A percentile compares a stretch with the other conserved stretches of the same genome.
phyloP scores from a whole-genome alignment of 2,797 vertebrate genomes.

The Australoheros facetus region DNA sequence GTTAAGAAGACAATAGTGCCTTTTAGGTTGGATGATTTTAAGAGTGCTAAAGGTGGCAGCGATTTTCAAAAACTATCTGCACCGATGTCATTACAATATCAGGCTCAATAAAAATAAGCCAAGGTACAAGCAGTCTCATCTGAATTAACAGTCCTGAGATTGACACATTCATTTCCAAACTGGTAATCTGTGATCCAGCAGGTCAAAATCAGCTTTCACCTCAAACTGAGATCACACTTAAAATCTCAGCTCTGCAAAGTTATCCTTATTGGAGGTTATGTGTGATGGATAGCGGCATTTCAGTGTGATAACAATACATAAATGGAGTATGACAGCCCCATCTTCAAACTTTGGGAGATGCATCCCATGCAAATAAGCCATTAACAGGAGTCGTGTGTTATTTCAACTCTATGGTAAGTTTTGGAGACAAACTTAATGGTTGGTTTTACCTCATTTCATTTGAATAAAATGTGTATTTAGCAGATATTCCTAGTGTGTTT shows the following conservation, averaged over 20 bases:
- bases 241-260: slow-evolving; percentile 21
- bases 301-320: slow-evolving; percentile 49
- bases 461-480: neutral
- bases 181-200: neutral
- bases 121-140: neutral
- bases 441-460: neutral
- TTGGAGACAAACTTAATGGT: neutral
- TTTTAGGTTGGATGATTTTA: neutral
- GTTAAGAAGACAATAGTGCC: neutral
- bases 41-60: neutral
- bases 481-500: neutral
- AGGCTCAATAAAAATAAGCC: neutral
- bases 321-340: slow-evolving; percentile 48
- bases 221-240: slow-evolving; percentile 27
- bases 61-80: neutral
- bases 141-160: slow-evolving; percentile 1
- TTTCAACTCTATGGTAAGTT: neutral
- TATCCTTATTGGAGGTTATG: slow-evolving; percentile 14
- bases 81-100: neutral
- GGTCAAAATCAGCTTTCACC: slow-evolving; percentile 20
- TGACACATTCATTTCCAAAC: neutral
- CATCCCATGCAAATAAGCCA: slow-evolving; percentile 36
- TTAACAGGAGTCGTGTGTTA: slow-evolving; percentile 38
- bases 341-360: slow-evolving; percentile 29
- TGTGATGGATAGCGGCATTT: slow-evolving; percentile 36